phyloP scores from a whole-genome alignment of 2,113 vertebrate genomes.

The Austrofundulus limnaeus region DNA sequence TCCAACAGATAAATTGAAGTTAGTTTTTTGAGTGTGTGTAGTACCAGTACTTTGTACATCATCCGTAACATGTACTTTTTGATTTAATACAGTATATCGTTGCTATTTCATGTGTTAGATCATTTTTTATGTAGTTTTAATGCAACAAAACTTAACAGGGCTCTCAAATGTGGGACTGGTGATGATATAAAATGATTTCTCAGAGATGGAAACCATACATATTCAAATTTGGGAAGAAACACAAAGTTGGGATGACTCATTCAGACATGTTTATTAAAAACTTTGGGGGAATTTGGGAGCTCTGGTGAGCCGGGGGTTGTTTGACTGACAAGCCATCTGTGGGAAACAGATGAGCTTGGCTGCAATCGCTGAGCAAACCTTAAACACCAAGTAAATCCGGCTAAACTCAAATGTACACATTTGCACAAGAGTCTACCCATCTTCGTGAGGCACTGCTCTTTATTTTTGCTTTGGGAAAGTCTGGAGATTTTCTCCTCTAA shows the following conservation, averaged over 20 bases:
- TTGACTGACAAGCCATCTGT: slow-evolving; percentile 64
- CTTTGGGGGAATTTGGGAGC: slow-evolving; percentile 48
- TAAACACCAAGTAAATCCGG: slow-evolving; percentile 40
- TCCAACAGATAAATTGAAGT: slow-evolving; percentile 43
- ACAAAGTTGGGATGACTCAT: slow-evolving; percentile 37
- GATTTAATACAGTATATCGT: not conserved
- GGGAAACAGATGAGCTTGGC: slow-evolving; percentile 54
- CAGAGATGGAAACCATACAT: slow-evolving; percentile 48
- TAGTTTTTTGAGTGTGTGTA: not conserved
- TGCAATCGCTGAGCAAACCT: slow-evolving; percentile 35
- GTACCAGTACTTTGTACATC: not conserved
- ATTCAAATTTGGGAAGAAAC: slow-evolving; percentile 37
- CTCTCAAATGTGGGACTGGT: not conserved
- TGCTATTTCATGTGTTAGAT: not conserved
- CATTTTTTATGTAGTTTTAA: not conserved
- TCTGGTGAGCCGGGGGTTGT: slow-evolving; percentile 36
- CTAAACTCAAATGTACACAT: slow-evolving; percentile 44
- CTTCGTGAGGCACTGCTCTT: not conserved
- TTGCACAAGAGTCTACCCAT: slow-evolving; percentile 21
- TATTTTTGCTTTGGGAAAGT: slow-evolving; percentile 7
- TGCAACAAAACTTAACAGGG: too few species aligned
- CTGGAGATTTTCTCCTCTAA: slow-evolving; percentile 2
- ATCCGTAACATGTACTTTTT: not conserved
- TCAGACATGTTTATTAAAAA: slow-evolving; percentile 42
- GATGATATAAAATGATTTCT: slow-evolving; percentile 25